Base-by-base conservation (phyloP, 2,113 vertebrate species). In the Cathartes aura region DNA sequence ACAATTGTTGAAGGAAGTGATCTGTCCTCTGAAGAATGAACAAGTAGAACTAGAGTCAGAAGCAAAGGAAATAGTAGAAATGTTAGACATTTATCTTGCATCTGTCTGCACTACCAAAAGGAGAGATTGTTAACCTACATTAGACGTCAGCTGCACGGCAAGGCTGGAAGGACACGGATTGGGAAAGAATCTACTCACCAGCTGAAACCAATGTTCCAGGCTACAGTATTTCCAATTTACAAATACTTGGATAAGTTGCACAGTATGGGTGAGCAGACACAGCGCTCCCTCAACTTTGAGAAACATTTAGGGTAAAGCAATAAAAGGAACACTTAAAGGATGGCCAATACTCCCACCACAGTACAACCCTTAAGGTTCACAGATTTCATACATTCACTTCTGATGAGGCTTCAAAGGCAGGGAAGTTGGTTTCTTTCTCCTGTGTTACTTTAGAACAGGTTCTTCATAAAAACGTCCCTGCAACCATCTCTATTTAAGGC, bases 121-220 rank as follows among this genome's bases (percentile, higher is more conserved):
- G 50, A 90, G 93, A 58, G 42, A 75, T 22, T 70, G 72, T 85
- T 78, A 79, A 90, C 82, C 48, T 88, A 71, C 2, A 0, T 67
- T 73, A 89, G 45, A 63, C 4, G 1, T 91, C 91, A 93, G 71
- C 63, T 92, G 74, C 62, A 40, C 5, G 1, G 38, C 82, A 78
- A 82, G 82, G 43, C 74, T 92, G 59, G 58, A 93, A 90, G 74
- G 50, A 66, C n/a, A 53, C 4, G 5, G 50, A n/a, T 1, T 64
- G 83, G 47, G 45, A 87, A 96, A 92, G 27, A 90, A 85, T 67
- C 72, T 63, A 52, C 7, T 72, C 55, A 79, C 71, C 93, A 97
- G 91, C 92, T 95, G 82, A 95, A 98, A 93, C 11, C 71, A 80
- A 36, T 88, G 71, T 76, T 97, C 73, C 80, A 92, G 55, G 45